Evolutionary conservation across 2,888 invertebrate genomes (phyloP), one percentile per base, ranked within the genome.

Genomic region (Aphidius colemani): DNA sequence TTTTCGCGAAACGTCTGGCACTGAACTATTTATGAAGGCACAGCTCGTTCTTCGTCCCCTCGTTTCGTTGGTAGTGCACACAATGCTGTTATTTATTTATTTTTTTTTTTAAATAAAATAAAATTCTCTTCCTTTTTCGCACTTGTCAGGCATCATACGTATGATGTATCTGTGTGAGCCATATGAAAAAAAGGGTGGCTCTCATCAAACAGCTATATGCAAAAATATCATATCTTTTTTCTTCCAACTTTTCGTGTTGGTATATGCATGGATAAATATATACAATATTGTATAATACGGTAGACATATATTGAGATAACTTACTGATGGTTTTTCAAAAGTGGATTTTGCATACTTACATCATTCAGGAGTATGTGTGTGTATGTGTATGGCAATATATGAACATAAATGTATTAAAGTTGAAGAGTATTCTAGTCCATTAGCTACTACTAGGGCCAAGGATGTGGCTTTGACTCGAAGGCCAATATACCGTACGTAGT

Each of bases 1-100:
- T 78, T 76, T 71, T 69, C 71, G 65, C 57, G 46, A 57, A 57
- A 73, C 73, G 74, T 71, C 77, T 78, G 76, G 69, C 65, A 67
- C 69, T 76, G 78, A 77, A 78, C 76, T 78, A 77, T 78, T 77
- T 77, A 77, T 77, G 76, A 73, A 74, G 72, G 71, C 70, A 68
- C 65, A 68, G 69, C 64, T 66, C 45, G 59, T 63, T 57, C 57
- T 39, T 57, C 30, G 30, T 30, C 30, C 63, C 64, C 61, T 63
- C 62, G 50, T 68, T 64, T 69, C 55, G 43, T 66, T 48, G 53
- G 65, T 50, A 45, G 53, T 46, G 55, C 53, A 55, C 57, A 45
- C 51, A 13, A 53, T 8, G 18, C 10, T 48, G 11, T 41, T 30
- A 30, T 30, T 30, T 30, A 30, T 30, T 30, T 30, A 30, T 30